Percentiles rank a stretch among this genome's conserved stretches.
phyloP scores from a whole-genome alignment of 2,113 vertebrate species.

The Arothron firmamentum region DNA sequence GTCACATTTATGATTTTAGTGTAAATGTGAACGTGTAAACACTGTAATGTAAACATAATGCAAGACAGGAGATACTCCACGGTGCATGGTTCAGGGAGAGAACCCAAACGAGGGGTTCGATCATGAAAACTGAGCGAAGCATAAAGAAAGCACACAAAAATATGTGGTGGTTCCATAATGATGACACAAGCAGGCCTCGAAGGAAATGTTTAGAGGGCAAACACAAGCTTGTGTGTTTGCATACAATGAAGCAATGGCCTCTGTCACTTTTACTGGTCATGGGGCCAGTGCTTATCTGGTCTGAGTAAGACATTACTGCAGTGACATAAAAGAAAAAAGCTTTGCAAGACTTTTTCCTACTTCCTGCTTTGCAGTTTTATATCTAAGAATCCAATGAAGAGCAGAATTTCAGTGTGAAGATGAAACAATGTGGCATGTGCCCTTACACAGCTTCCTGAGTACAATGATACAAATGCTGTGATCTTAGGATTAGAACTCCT shows the following conservation, averaged over 20 bases:
- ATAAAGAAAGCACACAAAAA: background rate
- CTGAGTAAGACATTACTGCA: slow-evolving; percentile 17
- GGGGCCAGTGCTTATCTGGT: slow-evolving; percentile 39
- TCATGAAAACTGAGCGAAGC: background rate
- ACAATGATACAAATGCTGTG: background rate
- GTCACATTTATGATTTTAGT: too few relatives aligned
- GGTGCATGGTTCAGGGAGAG: too few relatives aligned
- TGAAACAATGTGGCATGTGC: background rate
- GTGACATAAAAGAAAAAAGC: background rate
- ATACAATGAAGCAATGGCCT: slow-evolving; percentile 39
- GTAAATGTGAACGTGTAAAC: too few relatives aligned
- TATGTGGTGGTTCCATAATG: background rate
- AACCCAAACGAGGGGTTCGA: too few relatives aligned
- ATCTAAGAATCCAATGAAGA: too few relatives aligned
- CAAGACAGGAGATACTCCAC: too few relatives aligned
- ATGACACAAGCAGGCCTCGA: slow-evolving; percentile 13
- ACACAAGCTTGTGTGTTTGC: slow-evolving; percentile 32
- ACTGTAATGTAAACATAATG: too few relatives aligned
- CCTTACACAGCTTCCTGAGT: background rate
- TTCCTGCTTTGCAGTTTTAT: too few relatives aligned
- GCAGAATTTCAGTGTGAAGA: too few relatives aligned
- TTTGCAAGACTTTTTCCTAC: background rate
- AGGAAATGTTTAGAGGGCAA: slow-evolving; percentile 50
- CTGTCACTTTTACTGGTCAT: slow-evolving; percentile 30
- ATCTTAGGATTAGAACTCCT: background rate